Evolutionary conservation across 2,888 invertebrate species (phyloP), one percentile per base, ranked within the genome.

Genomic region (Himalopsyche tibetana): DNA sequence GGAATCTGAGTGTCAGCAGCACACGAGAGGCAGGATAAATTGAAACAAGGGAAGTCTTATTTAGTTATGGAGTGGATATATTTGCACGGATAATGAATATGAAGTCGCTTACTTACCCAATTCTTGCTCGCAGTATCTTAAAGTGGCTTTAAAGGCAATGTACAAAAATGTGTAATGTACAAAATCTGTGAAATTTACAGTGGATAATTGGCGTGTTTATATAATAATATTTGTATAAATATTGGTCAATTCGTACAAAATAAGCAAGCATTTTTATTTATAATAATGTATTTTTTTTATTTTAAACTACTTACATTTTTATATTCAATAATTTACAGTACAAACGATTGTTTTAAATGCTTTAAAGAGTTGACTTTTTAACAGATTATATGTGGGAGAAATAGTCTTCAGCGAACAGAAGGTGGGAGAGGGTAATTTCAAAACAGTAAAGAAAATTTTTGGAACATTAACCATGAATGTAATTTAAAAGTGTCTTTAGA

Each of bases 191-290:
- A 74, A 9, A 74, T 74, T 6, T 74, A 74, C 36, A 74, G 12
- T 74, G 36, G 12, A 1, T 74, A 74, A 74, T 74, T 74, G 74
- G 38, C 74, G 15, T 74, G 28, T 38, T 5, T 69, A 69, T 0
- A 28, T n/a, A 69, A 36, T 28, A 45, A 11, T 45, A 45, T 40
- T 40, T 63, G 19, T 63, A 63, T 63, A 63, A 69, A 69, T 69
- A 36, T 74, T 74, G 74, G 74, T 74, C 69, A 69, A 69, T 69
- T 69, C 38, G 36, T 74, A 74, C 74, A 74, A 74, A 74, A 74
- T 74, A 36, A 74, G 74, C 74, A 74, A 74, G 74, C 74, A 74
- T 38, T 38, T 74, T 74, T 74, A 74, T 74, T 83, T 5, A 79
- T 79, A 56, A 38, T 74, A 74, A 74, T 36, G 63, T 63, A 63